A percentile compares a stretch with the other conserved stretches of the same genome.
Evolutionary conservation across 2,888 invertebrate genomes (phyloP).

Genomic region (Ischnus inquisitorius): DNA sequence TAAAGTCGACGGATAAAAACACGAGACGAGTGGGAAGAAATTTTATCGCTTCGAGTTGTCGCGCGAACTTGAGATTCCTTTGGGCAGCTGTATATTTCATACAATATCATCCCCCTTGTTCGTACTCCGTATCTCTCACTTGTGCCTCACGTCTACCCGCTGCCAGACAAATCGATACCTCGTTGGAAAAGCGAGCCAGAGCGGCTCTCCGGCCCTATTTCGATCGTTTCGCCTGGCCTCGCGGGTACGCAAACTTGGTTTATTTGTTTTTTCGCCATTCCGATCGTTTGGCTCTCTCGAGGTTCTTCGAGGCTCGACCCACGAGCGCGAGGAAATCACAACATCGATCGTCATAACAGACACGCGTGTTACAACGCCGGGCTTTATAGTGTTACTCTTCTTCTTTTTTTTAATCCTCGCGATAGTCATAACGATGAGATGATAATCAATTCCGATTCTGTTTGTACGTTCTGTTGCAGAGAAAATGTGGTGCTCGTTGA

Average conservation of each 20-base stretch:
- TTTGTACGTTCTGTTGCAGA: not conserved
- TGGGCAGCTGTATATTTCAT: not conserved
- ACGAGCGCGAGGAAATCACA: not conserved
- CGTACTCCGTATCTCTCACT: conserved; percentile 4
- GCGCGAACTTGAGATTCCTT: not conserved
- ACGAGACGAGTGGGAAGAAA: not conserved
- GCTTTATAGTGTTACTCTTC: not conserved
- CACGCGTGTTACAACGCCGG: not conserved
- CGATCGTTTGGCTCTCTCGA: not conserved
- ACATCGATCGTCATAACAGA: conserved; percentile 11
- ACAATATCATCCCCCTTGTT: not conserved
- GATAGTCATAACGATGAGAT: not conserved
- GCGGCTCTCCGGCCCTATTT: not conserved
- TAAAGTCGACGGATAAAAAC: not conserved
- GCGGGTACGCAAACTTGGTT: conserved; percentile 1
- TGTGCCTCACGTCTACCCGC: not conserved
- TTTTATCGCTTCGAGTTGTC: not conserved
- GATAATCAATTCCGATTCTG: not conserved
- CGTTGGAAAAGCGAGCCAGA: not conserved
- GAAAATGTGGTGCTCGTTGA: conserved; percentile 60
- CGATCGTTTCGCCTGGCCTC: conserved; percentile 30
- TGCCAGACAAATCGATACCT: conserved; percentile 34
- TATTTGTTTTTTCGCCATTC: conserved; percentile 4
- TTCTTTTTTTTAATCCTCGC: not conserved
- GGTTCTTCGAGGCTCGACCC: not conserved